Evolutionary conservation across 2,797 vertebrate species (phyloP).

Genomic region (Danio choprae): DNA sequence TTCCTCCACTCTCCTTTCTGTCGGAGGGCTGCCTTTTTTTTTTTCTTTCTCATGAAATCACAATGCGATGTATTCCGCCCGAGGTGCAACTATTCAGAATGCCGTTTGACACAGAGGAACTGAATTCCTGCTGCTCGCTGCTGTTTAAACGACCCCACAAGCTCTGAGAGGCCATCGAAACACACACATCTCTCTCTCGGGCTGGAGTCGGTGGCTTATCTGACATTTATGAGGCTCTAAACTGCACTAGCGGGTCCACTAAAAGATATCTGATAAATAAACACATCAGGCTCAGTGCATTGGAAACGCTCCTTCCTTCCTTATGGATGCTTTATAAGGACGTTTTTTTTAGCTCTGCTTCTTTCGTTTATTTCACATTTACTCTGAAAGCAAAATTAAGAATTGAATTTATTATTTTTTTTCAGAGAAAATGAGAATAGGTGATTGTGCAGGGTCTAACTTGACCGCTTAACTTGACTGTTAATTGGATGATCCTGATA

Average conservation of each 20-base stretch:
- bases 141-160: constrained; percentile 63
- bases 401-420: constrained; percentile 45
- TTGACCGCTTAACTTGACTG: constrained; percentile 13
- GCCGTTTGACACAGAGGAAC: constrained; percentile 77
- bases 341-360: constrained; percentile 40
- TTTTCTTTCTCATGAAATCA: constrained; percentile 76
- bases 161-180: constrained; percentile 51
- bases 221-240: constrained; percentile 64
- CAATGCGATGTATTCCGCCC: constrained; percentile 81
- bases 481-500: constrained; percentile 34
- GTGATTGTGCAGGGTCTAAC: constrained; percentile 19
- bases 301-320: constrained; percentile 34
- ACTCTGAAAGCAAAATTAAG: constrained; percentile 36
- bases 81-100: constrained; percentile 79
- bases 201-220: constrained; percentile 54
- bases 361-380: constrained; percentile 43
- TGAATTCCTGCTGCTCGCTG: constrained; percentile 67
- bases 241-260: constrained; percentile 61
- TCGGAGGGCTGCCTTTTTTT: constrained; percentile 60
- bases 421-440: constrained; percentile 19
- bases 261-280: constrained; percentile 61
- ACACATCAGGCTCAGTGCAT: constrained; percentile 56
- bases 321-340: constrained; percentile 45
- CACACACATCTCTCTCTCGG: constrained; percentile 59
- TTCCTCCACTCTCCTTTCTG: constrained; percentile 55